These are phyloP conservation scores for Rynchops niger DNA, from an alignment of 2,113 vertebrate genomes.

Conservation along the genomic window DNA sequence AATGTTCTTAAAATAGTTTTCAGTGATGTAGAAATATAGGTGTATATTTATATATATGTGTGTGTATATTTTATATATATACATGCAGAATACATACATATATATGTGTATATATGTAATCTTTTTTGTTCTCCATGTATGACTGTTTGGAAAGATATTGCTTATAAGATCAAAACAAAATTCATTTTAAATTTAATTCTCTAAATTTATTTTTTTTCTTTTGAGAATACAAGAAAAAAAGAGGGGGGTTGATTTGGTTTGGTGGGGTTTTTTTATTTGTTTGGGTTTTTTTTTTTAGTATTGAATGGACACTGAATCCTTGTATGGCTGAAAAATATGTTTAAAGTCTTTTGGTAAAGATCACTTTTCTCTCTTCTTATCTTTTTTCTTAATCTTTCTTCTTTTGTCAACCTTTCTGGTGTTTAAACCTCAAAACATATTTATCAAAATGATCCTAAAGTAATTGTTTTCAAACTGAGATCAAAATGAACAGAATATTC, in stretches of 20 bases:
- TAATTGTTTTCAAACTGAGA: not conserved
- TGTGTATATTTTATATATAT: not conserved
- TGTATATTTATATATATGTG: not conserved
- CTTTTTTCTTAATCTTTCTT: not conserved
- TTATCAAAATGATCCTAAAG: not conserved
- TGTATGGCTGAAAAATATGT: not conserved
- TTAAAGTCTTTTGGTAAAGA: not conserved
- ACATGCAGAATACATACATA: no score
- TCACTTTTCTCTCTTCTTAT: not conserved
- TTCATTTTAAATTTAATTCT: not conserved
- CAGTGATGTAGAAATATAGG: not conserved
- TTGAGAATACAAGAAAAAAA: not conserved
- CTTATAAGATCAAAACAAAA: not conserved
- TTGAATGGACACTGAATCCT: not conserved
- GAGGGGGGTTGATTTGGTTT: rapidly evolving
- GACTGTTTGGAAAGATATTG: not conserved
- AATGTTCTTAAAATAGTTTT: not conserved
- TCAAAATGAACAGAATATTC: not conserved
- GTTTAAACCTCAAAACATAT: not conserved
- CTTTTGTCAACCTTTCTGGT: not conserved
- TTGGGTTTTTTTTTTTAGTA: not conserved
- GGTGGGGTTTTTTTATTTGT: not conserved
- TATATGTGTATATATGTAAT: not conserved
- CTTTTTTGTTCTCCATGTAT: not conserved
- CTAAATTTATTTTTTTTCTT: not conserved